These are phyloP conservation scores for Autographa pulchrina DNA, from an alignment of 2,888 invertebrate genomes.

Conservation along the genomic window DNA sequence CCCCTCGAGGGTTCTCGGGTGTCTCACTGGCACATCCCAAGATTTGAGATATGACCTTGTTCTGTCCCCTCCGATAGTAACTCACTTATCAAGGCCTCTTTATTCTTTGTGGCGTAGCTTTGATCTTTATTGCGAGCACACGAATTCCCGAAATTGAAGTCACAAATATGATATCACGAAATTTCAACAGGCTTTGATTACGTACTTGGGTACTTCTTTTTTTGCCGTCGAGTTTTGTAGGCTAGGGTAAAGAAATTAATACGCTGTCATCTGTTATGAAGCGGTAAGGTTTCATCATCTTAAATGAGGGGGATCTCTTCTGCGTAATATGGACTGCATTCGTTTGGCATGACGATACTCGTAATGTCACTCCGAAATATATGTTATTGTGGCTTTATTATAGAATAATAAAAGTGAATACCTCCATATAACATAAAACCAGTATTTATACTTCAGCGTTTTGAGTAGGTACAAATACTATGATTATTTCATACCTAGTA, in stretches of 20 bases:
- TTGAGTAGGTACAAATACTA: background rate
- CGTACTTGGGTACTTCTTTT: constrained; percentile 33
- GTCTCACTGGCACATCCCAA: constrained; percentile 53
- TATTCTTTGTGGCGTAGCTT: constrained; percentile 56
- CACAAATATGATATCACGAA: constrained; percentile 46
- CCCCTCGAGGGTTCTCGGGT: constrained; percentile 50
- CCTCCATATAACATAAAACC: no score
- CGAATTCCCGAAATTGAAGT: constrained; percentile 48
- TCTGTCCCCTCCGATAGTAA: constrained; percentile 63
- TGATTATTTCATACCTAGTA: background rate
- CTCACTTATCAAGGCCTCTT: constrained; percentile 64
- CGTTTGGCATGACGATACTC: background rate
- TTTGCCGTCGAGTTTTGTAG: constrained; percentile 24
- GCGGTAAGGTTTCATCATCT: constrained; percentile 28
- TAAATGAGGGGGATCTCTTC: constrained; percentile 30
- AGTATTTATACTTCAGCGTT: background rate
- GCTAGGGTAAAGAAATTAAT: constrained; percentile 37
- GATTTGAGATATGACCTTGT: constrained; percentile 74
- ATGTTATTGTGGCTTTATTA: no score
- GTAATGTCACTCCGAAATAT: constrained; percentile 5
- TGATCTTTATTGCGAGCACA: constrained; percentile 62
- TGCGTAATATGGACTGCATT: constrained; percentile 16
- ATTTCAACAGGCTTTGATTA: constrained; percentile 51
- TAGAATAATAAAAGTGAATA: no score
- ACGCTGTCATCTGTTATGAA: constrained; percentile 31